These are phyloP conservation scores for Drosophila rufa DNA, from an alignment of 1,140 invertebrate genomes.

Conservation along the genomic window DNA sequence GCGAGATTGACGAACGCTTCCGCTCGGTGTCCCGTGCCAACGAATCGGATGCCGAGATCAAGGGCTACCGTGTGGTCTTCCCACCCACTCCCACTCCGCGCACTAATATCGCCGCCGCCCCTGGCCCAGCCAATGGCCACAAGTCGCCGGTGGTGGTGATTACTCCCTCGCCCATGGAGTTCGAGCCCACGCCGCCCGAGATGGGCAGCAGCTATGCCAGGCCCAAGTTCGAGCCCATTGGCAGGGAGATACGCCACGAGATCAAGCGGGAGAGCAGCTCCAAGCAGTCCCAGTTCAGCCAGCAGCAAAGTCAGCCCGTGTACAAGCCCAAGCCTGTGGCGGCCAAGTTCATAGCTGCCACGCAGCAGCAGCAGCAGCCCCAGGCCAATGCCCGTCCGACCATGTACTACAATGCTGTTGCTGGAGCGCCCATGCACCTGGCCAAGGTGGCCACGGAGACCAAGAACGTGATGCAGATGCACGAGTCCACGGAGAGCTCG, in stretches of 20 bases:
- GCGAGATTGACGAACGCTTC: constrained; percentile 89
- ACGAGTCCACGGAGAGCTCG: constrained; percentile 89
- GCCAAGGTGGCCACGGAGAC: constrained; percentile 88
- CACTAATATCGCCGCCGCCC: constrained; percentile 62
- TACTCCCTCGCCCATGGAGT: constrained; percentile 86
- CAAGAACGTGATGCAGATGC: constrained; percentile 89
- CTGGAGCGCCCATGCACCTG: constrained; percentile 87
- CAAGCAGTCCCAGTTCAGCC: constrained; percentile 60
- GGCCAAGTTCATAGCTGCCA: constrained; percentile 79
- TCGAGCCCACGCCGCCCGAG: constrained; percentile 86
- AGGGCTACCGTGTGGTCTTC: constrained; percentile 86
- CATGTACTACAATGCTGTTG: constrained; percentile 86
- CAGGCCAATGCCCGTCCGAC: constrained; percentile 63
- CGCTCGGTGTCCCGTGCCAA: constrained; percentile 87
- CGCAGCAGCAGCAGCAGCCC: constrained; percentile 85
- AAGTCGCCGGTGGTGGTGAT: constrained; percentile 85
- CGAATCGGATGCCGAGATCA: constrained; percentile 86
- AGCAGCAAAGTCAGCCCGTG: constrained; percentile 81
- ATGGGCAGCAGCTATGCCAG: constrained; percentile 82
- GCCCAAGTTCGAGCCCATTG: constrained; percentile 87
- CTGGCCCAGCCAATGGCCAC: constrained; percentile 60
- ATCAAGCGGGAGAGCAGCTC: constrained; percentile 68
- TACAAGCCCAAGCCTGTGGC: constrained; percentile 86
- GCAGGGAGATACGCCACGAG: constrained; percentile 85
- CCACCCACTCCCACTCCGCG: constrained; percentile 86